A percentile compares a stretch with the other conserved stretches of the same genome.
Evolutionary conservation across 37 sponge, comb jelly and placozoan species (phyloP).

Genomic region (Agelas oroides): DNA sequence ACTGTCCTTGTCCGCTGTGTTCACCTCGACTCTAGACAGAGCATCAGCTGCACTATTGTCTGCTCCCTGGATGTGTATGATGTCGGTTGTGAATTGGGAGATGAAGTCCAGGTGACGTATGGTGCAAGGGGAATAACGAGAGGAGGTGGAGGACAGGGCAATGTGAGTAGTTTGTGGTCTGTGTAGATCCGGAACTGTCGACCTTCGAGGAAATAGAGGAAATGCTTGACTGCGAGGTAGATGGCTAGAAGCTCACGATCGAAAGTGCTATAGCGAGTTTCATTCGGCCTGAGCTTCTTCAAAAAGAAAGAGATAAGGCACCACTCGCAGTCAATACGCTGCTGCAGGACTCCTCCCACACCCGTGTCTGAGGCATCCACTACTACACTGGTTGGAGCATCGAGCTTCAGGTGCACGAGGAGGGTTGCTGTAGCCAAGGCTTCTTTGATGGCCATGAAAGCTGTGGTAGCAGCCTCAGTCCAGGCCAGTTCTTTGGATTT

Average conservation of each 20-base stretch:
- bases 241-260: slow-evolving; percentile 47
- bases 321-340: slow-evolving; percentile 18
- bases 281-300: slow-evolving; percentile 32
- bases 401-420: too few relatives aligned
- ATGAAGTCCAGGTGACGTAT: slow-evolving; percentile 68
- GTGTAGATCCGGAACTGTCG: slow-evolving; percentile 40
- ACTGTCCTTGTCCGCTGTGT: too few relatives aligned
- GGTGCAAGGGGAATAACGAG: slow-evolving; percentile 37
- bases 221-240: slow-evolving; percentile 56
- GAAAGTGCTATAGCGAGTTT: slow-evolving; percentile 54
- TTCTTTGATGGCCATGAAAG: neutral
- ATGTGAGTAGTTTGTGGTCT: slow-evolving; percentile 69
- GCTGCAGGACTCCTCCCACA: slow-evolving; percentile 22
- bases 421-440: slow-evolving; percentile 19
- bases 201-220: slow-evolving; percentile 57
- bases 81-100: slow-evolving; percentile 68
- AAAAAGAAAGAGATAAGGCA: slow-evolving; percentile 11
- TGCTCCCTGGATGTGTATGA: slow-evolving; percentile 37
- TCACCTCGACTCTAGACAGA: slow-evolving; percentile 14
- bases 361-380: slow-evolving; percentile 32
- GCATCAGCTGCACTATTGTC: slow-evolving; percentile 43
- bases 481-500: too few relatives aligned
- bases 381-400: neutral
- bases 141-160: slow-evolving; percentile 16
- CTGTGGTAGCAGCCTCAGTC: too few relatives aligned